A percentile compares a stretch with the other conserved stretches of the same genome.
phyloP scores from a whole-genome alignment of 2,113 vertebrate species.

The Ammospiza nelsoni region DNA sequence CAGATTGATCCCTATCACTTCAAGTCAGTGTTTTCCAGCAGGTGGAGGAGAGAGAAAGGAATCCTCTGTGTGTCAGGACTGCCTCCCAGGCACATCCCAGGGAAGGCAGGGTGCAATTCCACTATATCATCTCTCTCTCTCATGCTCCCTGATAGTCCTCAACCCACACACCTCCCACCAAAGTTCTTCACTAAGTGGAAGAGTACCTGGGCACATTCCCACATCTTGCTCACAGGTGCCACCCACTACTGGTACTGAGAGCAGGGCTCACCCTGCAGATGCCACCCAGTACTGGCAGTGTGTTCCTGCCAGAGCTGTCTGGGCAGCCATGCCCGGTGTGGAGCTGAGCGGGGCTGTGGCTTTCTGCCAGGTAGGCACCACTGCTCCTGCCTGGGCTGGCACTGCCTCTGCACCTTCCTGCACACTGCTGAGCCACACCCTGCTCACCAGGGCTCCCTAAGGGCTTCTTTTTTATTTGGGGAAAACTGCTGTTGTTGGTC shows the following conservation, averaged over 20 bases:
- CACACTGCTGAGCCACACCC: not conserved
- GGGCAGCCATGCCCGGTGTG: not conserved
- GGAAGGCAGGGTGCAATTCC: not conserved
- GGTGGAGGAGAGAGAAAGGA: not conserved
- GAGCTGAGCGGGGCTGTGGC: not conserved
- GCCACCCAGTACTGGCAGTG: not conserved
- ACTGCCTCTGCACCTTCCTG: not conserved
- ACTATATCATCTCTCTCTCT: not conserved
- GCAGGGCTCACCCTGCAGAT: not conserved
- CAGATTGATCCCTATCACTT: not conserved
- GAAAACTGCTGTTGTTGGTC: not conserved
- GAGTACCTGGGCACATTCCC: not conserved
- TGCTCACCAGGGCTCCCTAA: not conserved
- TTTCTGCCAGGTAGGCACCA: not conserved
- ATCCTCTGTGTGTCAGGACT: not conserved
- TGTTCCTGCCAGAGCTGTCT: not conserved
- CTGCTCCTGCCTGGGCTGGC: rapidly evolving
- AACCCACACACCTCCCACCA: too few species aligned
- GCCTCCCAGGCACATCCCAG: not conserved
- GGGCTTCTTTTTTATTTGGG: not conserved
- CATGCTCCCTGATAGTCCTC: not conserved
- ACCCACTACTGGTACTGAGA: not conserved
- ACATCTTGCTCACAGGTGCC: not conserved
- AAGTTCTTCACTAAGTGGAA: not conserved
- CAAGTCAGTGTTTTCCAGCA: not conserved